phyloP scores from a whole-genome alignment of 2,113 vertebrate genomes.

The Chaenogobius annularis region DNA sequence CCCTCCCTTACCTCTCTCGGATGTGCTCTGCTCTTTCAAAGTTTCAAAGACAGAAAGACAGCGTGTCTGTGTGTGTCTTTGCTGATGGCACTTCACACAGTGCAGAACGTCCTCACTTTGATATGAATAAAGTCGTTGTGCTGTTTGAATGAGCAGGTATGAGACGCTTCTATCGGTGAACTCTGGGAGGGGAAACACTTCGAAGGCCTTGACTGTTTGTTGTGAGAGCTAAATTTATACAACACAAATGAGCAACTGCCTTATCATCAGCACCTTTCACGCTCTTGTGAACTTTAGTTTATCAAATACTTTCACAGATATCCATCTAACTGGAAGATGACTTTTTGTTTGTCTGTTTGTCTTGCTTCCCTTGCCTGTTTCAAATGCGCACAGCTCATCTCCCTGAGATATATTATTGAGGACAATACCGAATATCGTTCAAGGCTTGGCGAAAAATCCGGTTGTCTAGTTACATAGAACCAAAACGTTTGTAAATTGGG shows the following conservation, averaged over 20 bases:
- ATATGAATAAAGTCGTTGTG: conserved; percentile 48
- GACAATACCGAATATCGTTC: neutral
- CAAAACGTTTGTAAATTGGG: neutral
- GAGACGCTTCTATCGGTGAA: conserved; percentile 43
- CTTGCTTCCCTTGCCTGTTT: neutral
- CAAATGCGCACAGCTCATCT: neutral
- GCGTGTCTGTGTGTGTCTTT: conserved; percentile 44
- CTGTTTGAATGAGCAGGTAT: conserved; percentile 57
- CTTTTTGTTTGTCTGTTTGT: neutral
- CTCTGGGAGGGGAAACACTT: conserved; percentile 52
- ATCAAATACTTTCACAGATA: conserved; percentile 20
- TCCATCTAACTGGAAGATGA: neutral
- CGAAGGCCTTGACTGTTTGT: conserved; percentile 50
- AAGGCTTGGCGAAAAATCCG: neutral
- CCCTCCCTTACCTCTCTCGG: conserved; percentile 9
- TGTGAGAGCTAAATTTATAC: conserved; percentile 34
- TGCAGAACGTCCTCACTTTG: conserved; percentile 62
- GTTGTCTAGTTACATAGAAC: neutral
- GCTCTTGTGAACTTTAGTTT: conserved; percentile 59
- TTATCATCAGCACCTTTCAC: conserved; percentile 66
- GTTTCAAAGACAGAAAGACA: conserved; percentile 44
- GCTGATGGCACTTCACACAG: conserved; percentile 67
- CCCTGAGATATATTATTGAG: neutral
- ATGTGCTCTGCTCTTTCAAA: conserved; percentile 49
- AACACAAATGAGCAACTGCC: conserved; percentile 61